Percentiles rank a stretch among this genome's conserved stretches.
Conservation (phyloP, 1,140 invertebrate species). For the Samia ricini region DNA sequence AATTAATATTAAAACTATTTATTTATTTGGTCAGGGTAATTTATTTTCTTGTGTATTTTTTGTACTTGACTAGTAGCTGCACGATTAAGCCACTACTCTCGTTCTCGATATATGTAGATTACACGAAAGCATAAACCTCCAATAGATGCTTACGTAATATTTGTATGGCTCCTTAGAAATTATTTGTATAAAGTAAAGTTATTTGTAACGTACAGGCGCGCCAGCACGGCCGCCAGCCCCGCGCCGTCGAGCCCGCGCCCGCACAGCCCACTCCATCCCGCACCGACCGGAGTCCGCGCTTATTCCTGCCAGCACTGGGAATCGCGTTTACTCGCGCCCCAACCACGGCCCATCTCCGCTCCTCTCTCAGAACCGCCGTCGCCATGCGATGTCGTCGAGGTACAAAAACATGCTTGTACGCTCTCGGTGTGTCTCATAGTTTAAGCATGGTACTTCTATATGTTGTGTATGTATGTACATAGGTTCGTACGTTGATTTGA, state of each 20-base stretch:
- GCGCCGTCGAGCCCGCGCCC: constrained; percentile 61
- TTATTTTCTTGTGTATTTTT: too few species aligned
- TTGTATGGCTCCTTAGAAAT: too few species aligned
- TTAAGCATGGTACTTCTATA: constrained; percentile 12
- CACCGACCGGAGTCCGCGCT: constrained; percentile 68
- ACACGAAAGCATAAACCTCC: too few species aligned
- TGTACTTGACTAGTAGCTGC: too few species aligned
- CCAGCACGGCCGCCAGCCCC: constrained; percentile 71
- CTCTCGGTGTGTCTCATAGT: constrained; percentile 10
- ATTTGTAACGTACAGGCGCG: constrained; percentile 46
- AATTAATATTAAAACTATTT: too few species aligned
- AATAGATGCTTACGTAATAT: too few species aligned
- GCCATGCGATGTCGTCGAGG: constrained; percentile 67
- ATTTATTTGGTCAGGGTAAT: too few species aligned
- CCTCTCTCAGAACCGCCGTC: constrained; percentile 47
- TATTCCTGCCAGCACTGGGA: constrained; percentile 77
- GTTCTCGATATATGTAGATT: too few species aligned
- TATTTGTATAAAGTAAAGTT: background rate
- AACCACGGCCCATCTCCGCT: constrained; percentile 42
- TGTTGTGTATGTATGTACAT: constrained; percentile 26
- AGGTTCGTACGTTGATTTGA: constrained; percentile 6
- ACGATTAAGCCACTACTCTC: too few species aligned
- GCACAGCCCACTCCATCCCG: constrained; percentile 55
- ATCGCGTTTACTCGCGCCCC: constrained; percentile 56
- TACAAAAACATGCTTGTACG: constrained; percentile 24